Conservation (phyloP, 2,113 vertebrate genomes). For the Nesoenas mayeri region DNA sequence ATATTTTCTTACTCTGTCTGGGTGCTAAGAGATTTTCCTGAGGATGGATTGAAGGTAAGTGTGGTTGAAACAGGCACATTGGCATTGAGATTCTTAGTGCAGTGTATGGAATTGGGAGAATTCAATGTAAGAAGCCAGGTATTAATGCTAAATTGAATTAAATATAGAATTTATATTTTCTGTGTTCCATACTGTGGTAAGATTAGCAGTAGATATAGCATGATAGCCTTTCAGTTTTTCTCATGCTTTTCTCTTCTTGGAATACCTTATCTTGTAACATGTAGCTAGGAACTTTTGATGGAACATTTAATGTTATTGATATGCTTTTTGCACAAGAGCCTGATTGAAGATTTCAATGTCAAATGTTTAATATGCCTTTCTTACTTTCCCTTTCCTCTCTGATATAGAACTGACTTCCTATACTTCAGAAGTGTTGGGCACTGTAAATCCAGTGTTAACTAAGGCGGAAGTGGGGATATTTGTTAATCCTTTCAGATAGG, state of each 20-base stretch:
- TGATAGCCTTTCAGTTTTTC: neutral
- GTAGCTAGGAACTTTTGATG: neutral
- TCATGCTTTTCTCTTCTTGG: neutral
- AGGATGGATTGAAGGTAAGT: conserved; percentile 93
- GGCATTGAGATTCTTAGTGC: neutral
- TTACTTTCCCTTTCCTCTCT: neutral
- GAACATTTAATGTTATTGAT: neutral
- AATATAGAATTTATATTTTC: neutral
- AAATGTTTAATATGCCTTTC: neutral
- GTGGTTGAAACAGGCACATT: neutral
- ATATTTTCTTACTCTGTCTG: conserved; percentile 96
- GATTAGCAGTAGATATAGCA: neutral
- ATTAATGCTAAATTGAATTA: neutral
- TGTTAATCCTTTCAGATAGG: neutral
- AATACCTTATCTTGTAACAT: neutral
- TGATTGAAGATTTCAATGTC: neutral
- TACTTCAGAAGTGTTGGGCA: neutral
- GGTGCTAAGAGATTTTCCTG: conserved; percentile 93
- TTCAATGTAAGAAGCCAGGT: neutral
- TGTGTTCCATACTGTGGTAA: neutral
- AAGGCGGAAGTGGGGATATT: neutral
- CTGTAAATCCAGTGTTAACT: neutral
- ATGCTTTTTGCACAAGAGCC: neutral
- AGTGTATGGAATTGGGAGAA: neutral
- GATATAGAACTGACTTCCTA: neutral